Evolutionary conservation across 2,888 invertebrate genomes (phyloP).

Genomic region (Cerastis leucographa): DNA sequence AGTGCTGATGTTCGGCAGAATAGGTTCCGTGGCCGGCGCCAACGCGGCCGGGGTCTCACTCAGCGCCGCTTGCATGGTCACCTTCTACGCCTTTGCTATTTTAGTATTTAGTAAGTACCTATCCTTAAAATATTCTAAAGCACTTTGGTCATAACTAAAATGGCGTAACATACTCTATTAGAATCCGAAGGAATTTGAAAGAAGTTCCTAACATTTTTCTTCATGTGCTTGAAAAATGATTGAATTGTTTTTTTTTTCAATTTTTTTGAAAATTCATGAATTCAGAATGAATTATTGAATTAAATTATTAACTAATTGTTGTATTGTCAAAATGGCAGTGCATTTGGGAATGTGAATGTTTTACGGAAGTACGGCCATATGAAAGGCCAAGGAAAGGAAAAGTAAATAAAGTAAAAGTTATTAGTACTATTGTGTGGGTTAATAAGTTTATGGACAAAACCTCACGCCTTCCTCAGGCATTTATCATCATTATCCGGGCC

Average conservation of each 20-base stretch:
- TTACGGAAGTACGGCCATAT: not conserved
- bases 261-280: too few relatives aligned
- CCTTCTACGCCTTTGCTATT: constrained; percentile 90
- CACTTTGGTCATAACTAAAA: not conserved
- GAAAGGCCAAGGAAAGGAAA: too few relatives aligned
- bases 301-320: too few relatives aligned
- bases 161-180: not conserved
- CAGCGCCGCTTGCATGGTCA: constrained; percentile 90
- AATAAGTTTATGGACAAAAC: not conserved
- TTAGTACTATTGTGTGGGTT: not conserved
- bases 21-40: constrained; percentile 92
- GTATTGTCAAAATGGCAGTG: not conserved
- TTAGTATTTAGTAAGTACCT: constrained; percentile 87
- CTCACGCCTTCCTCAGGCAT: not conserved
- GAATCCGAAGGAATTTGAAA: not conserved
- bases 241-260: too few relatives aligned
- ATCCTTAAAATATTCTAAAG: not conserved
- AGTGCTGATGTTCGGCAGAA: constrained; percentile 91
- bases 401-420: not conserved
- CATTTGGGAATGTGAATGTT: not conserved
- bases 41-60: constrained; percentile 91
- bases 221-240: not conserved
- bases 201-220: not conserved
- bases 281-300: too few relatives aligned
- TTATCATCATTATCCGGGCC: too few relatives aligned